Conservation (phyloP, 2,888 invertebrate genomes). For the Piscicola geometra region DNA sequence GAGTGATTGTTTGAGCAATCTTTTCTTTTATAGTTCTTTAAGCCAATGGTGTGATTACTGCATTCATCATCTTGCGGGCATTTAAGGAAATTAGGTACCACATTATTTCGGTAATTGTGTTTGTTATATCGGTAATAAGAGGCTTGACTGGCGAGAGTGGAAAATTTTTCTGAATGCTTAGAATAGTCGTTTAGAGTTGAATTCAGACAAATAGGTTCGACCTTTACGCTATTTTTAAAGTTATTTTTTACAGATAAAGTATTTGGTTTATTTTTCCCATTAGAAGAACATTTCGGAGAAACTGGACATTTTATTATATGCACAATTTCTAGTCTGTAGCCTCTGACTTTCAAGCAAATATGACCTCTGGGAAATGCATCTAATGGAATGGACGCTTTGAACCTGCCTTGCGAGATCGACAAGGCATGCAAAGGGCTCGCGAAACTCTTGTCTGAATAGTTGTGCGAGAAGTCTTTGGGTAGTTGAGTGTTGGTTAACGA, state of each 20-base stretch:
- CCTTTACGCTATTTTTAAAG: too few species aligned
- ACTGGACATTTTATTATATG: neutral
- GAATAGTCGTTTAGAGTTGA: neutral
- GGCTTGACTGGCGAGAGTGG: too few species aligned
- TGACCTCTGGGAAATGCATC: conserved; percentile 27
- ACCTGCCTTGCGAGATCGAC: conserved; percentile 25
- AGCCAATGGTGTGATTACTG: neutral
- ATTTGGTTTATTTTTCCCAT: neutral
- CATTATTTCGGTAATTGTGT: too few species aligned
- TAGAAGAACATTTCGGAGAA: neutral
- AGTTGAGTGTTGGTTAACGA: conserved; percentile 5
- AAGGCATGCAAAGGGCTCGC: conserved; percentile 25
- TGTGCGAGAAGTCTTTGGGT: conserved; percentile 20
- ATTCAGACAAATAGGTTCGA: conserved; percentile 9
- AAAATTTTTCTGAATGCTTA: too few species aligned
- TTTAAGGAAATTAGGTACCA: too few species aligned
- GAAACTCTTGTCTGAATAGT: conserved; percentile 24
- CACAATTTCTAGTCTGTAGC: conserved; percentile 36
- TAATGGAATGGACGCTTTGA: conserved; percentile 34
- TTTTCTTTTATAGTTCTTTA: neutral
- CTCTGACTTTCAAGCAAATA: conserved; percentile 34
- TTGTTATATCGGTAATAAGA: too few species aligned
- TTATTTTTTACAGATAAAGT: too few species aligned
- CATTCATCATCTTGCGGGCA: too few species aligned
- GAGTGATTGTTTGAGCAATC: neutral